These are phyloP conservation scores for Diglossa cyanea DNA, from an alignment of 2,797 vertebrate genomes.

Conservation along the genomic window DNA sequence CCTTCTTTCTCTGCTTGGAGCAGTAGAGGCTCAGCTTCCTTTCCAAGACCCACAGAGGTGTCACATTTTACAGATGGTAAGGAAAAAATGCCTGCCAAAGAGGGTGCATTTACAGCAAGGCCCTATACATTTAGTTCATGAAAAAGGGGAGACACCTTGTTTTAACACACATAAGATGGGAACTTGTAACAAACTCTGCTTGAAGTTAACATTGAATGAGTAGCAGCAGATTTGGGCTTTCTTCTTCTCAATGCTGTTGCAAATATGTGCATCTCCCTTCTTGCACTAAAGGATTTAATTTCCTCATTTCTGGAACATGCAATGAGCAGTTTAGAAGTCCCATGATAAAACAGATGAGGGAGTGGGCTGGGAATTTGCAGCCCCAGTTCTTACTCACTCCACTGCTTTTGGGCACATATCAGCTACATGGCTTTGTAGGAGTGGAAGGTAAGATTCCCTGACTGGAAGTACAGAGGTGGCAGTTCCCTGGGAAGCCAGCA, in stretches of 20 bases:
- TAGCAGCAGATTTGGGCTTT: neutral
- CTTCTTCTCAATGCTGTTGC: neutral
- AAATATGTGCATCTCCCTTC: neutral
- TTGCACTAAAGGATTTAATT: neutral
- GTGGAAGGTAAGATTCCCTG: neutral
- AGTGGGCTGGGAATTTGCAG: neutral
- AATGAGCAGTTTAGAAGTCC: neutral
- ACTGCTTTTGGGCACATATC: neutral
- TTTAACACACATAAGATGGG: neutral
- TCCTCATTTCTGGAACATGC: neutral
- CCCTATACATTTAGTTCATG: neutral
- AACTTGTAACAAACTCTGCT: neutral
- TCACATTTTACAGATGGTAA: slow-evolving; percentile 2
- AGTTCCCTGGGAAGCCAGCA: neutral
- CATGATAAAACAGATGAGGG: neutral
- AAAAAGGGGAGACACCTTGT: neutral
- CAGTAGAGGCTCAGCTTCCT: neutral
- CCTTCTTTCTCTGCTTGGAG: slow-evolving; percentile 7
- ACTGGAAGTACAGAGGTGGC: neutral
- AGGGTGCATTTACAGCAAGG: neutral
- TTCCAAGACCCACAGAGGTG: neutral
- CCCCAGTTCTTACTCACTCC: neutral
- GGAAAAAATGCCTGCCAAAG: neutral
- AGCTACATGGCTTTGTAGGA: neutral
- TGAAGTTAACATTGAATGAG: neutral